Base-by-base conservation (phyloP, 2,888 invertebrate species). In the Ophion ellenae region DNA sequence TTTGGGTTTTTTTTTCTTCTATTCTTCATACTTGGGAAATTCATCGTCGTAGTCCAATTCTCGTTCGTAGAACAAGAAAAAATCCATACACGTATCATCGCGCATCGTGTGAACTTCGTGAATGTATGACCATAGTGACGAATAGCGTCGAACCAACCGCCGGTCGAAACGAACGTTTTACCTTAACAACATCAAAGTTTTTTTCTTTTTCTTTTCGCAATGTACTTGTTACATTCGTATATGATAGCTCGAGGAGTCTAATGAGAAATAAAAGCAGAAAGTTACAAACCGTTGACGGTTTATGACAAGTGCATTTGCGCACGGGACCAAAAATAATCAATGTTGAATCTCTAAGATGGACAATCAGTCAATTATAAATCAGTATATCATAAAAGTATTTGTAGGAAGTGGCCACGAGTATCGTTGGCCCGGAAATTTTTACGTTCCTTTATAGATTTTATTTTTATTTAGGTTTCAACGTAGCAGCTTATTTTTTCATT, bases 381-480 rank as follows among this genome's bases (percentile, higher is more conserved):
- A 74, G 17, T n/a, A 80, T 69, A 67, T 63, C 5, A 17, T 70
- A 28, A 59, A 64, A 76, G 66, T 61, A 73, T 53, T 4, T 7
- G 5, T 40, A 28, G 66, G 40, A 36, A 53, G 53, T 14, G 73
- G 67, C 61, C 59, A 17, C 17, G 61, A 53, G 53, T 17, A 17
- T 17, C 11, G 53, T 17, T 20, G 2, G 84, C 66, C 40, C 57
- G 59, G 9, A 59, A 40, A 32, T 6, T 2, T 36, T 17, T 0
- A 63, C 5, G 40, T 20, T 53, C 11, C 11, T 64, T 28, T 64
- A 36, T 70, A 47, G 53, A 17, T 81, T 47, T 64, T 83, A 11
- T 64, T 74, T 69, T 76, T 59, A 63, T 70, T 76, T 81, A 36
- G 24, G 1, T 47, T 53, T 45, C 11, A 63, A 71, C 63, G 57